Evolutionary conservation across 2,113 vertebrate genomes (phyloP).

Genomic region (Dinomys branickii): DNA sequence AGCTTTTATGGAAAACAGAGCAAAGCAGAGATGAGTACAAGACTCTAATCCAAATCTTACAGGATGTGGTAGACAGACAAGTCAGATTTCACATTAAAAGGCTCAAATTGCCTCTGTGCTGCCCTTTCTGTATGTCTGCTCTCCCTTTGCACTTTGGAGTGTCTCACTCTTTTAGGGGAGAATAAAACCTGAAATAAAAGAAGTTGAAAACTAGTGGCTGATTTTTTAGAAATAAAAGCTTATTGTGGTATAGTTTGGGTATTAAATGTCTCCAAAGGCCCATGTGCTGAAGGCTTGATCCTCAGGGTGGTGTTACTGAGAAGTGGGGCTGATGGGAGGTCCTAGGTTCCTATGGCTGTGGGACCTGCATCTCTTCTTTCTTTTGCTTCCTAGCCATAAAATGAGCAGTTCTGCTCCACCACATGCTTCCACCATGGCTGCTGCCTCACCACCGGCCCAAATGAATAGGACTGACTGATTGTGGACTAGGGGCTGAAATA

Average conservation of each 20-base stretch:
- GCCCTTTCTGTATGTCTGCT: not conserved
- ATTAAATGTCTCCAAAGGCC: not conserved
- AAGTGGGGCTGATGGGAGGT: not conserved
- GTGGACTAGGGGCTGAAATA: not conserved
- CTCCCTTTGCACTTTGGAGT: not conserved
- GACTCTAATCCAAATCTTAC: not conserved
- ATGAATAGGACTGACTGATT: not conserved
- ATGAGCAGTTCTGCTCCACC: not conserved
- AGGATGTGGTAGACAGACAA: not conserved
- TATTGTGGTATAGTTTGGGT: not conserved
- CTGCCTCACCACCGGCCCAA: not conserved
- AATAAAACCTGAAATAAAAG: not conserved
- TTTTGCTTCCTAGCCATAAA: not conserved
- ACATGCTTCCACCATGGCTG: not conserved
- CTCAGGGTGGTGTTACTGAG: not conserved
- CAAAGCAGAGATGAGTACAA: not conserved
- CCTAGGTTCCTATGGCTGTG: too few relatives aligned
- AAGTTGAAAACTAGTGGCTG: not conserved
- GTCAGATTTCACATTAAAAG: constrained; percentile 25
- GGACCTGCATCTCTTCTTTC: not conserved
- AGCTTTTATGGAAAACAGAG: not conserved
- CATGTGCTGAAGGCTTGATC: not conserved
- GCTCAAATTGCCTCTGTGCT: not conserved
- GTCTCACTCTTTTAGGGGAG: not conserved
- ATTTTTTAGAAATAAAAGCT: constrained; percentile 28